These are phyloP conservation scores for Stenichneumon culpator DNA, from an alignment of 2,888 invertebrate species.

Conservation along the genomic window DNA sequence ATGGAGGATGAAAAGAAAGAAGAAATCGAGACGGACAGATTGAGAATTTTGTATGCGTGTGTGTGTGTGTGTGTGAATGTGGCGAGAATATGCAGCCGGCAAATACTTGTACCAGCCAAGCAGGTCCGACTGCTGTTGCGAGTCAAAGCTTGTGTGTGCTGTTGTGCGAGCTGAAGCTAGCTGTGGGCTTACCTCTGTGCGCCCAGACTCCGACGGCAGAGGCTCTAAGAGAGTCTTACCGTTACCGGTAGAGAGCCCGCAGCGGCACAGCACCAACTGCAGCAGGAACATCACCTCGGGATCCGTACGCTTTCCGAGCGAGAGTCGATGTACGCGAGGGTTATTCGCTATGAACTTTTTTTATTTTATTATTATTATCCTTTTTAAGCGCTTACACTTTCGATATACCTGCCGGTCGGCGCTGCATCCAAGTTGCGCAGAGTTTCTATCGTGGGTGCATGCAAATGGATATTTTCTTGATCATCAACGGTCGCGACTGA, in stretches of 20 bases:
- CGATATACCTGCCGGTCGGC: constrained; percentile 26
- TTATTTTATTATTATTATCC: constrained; percentile 45
- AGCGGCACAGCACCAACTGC: constrained; percentile 8
- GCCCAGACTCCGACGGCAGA: constrained; percentile 40
- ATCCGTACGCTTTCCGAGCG: constrained; percentile 43
- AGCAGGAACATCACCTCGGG: constrained; percentile 46
- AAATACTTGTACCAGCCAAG: constrained; percentile 80
- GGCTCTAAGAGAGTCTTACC: constrained; percentile 71
- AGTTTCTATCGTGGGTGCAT: not conserved
- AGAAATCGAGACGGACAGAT: constrained; percentile 60
- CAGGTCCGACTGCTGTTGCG: constrained; percentile 74
- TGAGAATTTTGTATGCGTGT: constrained; percentile 34
- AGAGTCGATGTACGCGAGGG: constrained; percentile 49
- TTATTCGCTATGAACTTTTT: constrained; percentile 73
- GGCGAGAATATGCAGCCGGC: constrained; percentile 73
- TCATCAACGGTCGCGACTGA: not conserved
- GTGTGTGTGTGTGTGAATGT: constrained; percentile 9
- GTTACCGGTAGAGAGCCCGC: constrained; percentile 69
- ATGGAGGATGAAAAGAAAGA: constrained; percentile 40
- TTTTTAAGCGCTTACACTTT: constrained; percentile 40
- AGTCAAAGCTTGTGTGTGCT: constrained; percentile 70
- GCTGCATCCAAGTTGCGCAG: not conserved
- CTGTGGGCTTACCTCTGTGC: constrained; percentile 23
- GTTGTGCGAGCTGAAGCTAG: constrained; percentile 42
- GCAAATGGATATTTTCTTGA: not conserved